Evolutionary conservation across 1,140 invertebrate genomes (phyloP), one percentile per base, ranked within the genome.

Genomic region (Hycleus phaleratus): DNA sequence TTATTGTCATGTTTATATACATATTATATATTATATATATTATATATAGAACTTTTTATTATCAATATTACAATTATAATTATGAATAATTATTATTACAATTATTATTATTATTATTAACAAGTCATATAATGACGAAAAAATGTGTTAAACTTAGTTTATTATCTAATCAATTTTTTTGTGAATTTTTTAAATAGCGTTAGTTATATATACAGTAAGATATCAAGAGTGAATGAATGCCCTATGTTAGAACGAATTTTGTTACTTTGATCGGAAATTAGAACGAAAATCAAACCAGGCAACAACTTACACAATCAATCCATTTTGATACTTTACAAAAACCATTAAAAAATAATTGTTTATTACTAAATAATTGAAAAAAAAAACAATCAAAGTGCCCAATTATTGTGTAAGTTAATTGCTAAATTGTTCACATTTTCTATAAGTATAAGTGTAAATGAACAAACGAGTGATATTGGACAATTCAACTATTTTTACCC

Each of bases 111-210:
- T 32, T 32, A 58, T 65, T 55, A 57, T 50, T 49, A 61, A 60
- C 64, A 61, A 55, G 69, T 71, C 68, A 71, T 69, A 26, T 63
- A 66, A 71, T 73, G 70, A 71, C 70, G 55, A 68, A 68, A 65
- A 57, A 56, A 65, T 71, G 58, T 67, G 64, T 69, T 69, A 59
- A 60, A 62, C 51, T 58, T 61, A 64, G 58, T 62, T 65, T 49
- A 59, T 61, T 51, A 32, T 32, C 32, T 32, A 32, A 32, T 32
- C 32, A 7, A 32, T 32, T 32, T 32, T 18, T 32, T 32, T 32
- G 32, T 32, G 32, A 32, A 32, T 32, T 32, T 32, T 32, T 32
- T 18, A 55, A 52, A 58, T 62, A 66, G 58, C 58, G 53, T 59
- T 32, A 32, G 32, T 32, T 32, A 32, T 32, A 32, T 32, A 32